Evolutionary conservation across 2,888 invertebrate species (phyloP), one percentile per base, ranked within the genome.

Genomic region (Silvanus unidentatus): DNA sequence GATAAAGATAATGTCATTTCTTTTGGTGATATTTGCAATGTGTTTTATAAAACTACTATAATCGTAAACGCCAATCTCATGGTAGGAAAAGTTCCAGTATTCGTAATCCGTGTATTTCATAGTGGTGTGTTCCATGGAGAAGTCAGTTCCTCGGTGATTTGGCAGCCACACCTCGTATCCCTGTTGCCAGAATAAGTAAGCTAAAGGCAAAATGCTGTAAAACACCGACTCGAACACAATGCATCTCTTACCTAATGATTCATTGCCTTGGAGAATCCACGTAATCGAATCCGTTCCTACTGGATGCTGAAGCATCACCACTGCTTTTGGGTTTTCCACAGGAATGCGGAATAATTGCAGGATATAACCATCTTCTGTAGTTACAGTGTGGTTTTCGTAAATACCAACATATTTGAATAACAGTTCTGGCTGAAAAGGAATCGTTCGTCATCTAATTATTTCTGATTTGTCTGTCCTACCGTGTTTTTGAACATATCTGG

Each of bases 81-180:
- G 53, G 29, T 48, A 49, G 49, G 49, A 45, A 29, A 45, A 52
- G 32, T 53, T 43, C 53, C 53, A 53, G 37, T 39, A 53, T 11
- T 44, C 27, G 12, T 14, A 9, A 28, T 49, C 38, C 1, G 16
- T n/a, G 8, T 15, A 34, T 2, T 40, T 46, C 2, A 44, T 16
- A 32, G 47, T 39, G 8, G 16, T 13, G 28, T 54, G 54, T 36
- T 40, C 40, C 6, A 36, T 14, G 3, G 54, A 52, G 16, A 41
- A 50, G 12, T 29, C 42, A 8, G 49, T 48, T 10, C 54, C 54
- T 32, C 54, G 35, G 32, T 45, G 39, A 32, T 48, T 52, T 10
- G 52, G 47, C 30, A 54, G 27, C 54, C 54, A 54, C 14, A 54
- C 13, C 27, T 54, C 54, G 16, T 48, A 54, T 5, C 52, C 52